Percentiles rank a stretch among this genome's conserved stretches.
These are phyloP conservation scores for Hipposideros larvatus DNA, from an alignment of 2,797 vertebrate species.

Conservation along the genomic window DNA sequence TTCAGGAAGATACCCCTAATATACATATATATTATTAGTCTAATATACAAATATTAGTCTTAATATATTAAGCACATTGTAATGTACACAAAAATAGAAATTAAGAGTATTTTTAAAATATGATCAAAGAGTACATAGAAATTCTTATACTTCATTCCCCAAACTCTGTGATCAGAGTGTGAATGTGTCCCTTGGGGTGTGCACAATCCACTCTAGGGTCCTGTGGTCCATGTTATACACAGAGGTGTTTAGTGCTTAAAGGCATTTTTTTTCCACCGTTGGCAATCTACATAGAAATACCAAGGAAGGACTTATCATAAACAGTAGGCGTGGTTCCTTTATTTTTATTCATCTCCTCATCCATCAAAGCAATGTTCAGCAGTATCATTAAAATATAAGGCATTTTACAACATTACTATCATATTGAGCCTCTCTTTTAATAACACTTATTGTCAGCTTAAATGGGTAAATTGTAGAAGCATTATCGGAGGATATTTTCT, in stretches of 20 bases:
- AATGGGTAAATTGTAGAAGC: neutral
- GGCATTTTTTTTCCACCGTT: neutral
- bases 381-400: slow-evolving; percentile 58
- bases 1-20: neutral
- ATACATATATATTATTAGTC: neutral
- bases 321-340: slow-evolving; percentile 33
- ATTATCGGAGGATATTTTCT: neutral
- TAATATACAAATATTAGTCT: neutral
- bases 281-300: slow-evolving; percentile 16
- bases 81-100: neutral
- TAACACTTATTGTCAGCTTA: neutral
- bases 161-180: neutral
- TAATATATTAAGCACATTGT: neutral
- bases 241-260: neutral
- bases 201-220: neutral
- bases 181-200: neutral
- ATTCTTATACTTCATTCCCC: neutral
- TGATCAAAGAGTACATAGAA: slow-evolving; percentile 59
- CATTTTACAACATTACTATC: neutral
- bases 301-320: slow-evolving; percentile 60
- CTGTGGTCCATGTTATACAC: too few species aligned
- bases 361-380: neutral
- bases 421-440: neutral
- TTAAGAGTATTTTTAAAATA: neutral
- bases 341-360: neutral